Conservation (phyloP, 1,140 invertebrate species). For the Pectinophora gossypiella region DNA sequence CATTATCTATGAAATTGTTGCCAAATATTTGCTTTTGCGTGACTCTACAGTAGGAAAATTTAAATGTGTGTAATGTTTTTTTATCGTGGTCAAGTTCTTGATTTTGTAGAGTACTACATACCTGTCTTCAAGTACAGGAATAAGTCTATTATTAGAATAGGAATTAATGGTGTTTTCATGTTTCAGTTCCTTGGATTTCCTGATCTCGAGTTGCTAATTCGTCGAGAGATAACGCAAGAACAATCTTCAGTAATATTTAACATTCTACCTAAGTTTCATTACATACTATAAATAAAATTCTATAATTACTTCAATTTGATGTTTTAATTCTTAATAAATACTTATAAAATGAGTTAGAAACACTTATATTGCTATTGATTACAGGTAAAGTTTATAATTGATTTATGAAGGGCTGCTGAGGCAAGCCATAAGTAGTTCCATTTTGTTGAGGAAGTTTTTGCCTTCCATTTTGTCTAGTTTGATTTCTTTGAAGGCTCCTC, state of each 20-base stretch:
- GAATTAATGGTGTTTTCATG: too few relatives aligned
- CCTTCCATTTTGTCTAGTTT: conserved; percentile 96
- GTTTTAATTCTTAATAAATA: conserved; percentile 25
- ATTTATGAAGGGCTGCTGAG: conserved; percentile 77
- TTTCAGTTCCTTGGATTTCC: conserved; percentile 51
- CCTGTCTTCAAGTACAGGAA: too few relatives aligned
- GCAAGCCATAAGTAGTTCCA: conserved; percentile 96
- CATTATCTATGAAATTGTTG: too few relatives aligned
- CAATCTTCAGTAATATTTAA: conserved; percentile 70
- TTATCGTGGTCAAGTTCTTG: too few relatives aligned
- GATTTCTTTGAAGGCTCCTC: conserved; percentile 93
- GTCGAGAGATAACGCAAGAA: conserved; percentile 48
- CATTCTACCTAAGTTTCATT: conserved; percentile 68
- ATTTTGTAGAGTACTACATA: too few relatives aligned
- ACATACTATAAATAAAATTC: conserved; percentile 61
- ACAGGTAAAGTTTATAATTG: conserved; percentile 7
- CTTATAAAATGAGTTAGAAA: neutral
- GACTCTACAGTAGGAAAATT: too few relatives aligned
- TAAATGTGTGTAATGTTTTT: too few relatives aligned
- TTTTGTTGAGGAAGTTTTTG: conserved; percentile 97
- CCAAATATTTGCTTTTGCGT: too few relatives aligned
- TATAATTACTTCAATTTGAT: conserved; percentile 36
- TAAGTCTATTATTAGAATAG: too few relatives aligned
- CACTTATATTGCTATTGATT: too few relatives aligned
- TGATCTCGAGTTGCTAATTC: conserved; percentile 38